A percentile compares a stretch with the other conserved stretches of the same genome.
Conservation (phyloP, 2,888 invertebrate species). For the Eilema depressum region DNA sequence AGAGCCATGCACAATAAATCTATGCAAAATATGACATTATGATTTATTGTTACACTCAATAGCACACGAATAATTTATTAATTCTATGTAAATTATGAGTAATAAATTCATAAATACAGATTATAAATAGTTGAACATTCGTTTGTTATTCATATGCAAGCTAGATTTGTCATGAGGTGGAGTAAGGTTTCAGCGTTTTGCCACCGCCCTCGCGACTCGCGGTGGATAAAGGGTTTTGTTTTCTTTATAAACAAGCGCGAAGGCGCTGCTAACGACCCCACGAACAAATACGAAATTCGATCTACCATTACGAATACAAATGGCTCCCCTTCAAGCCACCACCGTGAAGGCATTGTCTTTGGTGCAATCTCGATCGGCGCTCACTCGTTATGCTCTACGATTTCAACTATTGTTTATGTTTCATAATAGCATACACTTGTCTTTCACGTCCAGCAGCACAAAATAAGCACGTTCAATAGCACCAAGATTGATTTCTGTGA, state of each 20-base stretch:
- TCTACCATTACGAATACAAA: conserved; percentile 86
- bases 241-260: conserved; percentile 85
- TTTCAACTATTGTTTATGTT: conserved; percentile 60
- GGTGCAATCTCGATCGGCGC: conserved; percentile 70
- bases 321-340: conserved; percentile 69
- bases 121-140: conserved; percentile 30
- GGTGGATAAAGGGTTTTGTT: conserved; percentile 80
- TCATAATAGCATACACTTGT: conserved; percentile 43
- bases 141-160: conserved; percentile 64
- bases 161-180: conserved; percentile 44
- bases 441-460: conserved; percentile 38
- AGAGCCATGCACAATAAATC: conserved; percentile 20
- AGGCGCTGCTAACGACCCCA: conserved; percentile 86
- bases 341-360: conserved; percentile 76
- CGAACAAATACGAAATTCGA: conserved; percentile 87
- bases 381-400: conserved; percentile 58
- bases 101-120: conserved; percentile 31
- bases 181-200: conserved; percentile 65
- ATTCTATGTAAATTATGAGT: conserved; percentile 22
- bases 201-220: conserved; percentile 50
- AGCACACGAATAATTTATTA: conserved; percentile 28
- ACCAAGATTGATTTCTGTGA: conserved; percentile 56
- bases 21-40: conserved; percentile 31
- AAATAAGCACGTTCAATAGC: conserved; percentile 51
- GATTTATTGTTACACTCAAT: conserved; percentile 30